Conservation (phyloP, 2,113 vertebrate species). For the Entelurus aequoreus region DNA sequence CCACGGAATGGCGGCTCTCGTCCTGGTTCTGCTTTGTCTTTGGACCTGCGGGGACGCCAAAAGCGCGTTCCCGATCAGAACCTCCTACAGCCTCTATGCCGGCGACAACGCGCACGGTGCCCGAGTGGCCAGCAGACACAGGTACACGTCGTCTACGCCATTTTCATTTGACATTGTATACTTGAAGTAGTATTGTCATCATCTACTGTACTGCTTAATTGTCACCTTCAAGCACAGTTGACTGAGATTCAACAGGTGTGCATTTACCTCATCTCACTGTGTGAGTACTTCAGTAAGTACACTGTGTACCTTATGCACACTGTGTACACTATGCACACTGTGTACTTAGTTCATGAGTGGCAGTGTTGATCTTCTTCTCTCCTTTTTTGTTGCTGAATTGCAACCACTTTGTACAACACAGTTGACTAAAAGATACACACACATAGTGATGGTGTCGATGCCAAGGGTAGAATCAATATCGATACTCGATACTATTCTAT, state of each 20-base stretch:
- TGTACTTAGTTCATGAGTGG: too few species aligned
- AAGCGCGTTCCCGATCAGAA: conserved; percentile 47
- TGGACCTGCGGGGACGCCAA: conserved; percentile 38
- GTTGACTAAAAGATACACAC: too few species aligned
- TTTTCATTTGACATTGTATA: background rate
- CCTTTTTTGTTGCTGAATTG: background rate
- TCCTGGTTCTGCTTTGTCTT: conserved; percentile 45
- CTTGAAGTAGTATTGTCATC: background rate
- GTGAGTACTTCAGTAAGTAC: background rate
- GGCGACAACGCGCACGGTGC: conserved; percentile 33
- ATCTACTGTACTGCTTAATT: too few species aligned
- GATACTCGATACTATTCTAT: too few species aligned
- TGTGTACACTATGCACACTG: too few species aligned
- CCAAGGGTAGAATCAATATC: too few species aligned
- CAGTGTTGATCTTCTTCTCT: background rate
- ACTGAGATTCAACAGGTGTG: background rate
- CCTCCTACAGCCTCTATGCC: conserved; percentile 53
- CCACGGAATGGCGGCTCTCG: conserved; percentile 43
- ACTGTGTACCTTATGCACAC: too few species aligned
- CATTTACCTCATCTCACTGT: background rate
- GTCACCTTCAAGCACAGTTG: background rate
- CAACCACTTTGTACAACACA: too few species aligned
- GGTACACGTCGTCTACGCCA: conserved; percentile 26
- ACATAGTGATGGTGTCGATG: too few species aligned
- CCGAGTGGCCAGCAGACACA: conserved; percentile 57